Evolutionary conservation across 2,888 invertebrate genomes (phyloP).

Genomic region (Tetragnatha montana): DNA sequence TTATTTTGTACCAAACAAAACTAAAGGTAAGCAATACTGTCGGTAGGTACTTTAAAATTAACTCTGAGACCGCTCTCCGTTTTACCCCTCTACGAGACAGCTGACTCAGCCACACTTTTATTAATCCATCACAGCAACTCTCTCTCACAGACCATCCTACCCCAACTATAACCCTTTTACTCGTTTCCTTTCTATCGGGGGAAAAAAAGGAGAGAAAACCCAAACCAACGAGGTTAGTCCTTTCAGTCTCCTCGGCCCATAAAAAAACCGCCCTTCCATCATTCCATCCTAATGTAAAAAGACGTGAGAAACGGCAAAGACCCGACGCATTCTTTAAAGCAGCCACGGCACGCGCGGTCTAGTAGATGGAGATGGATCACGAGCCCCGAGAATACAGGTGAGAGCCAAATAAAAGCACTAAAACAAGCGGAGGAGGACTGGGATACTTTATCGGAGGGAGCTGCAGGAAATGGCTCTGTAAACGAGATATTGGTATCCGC

Average conservation of each 20-base stretch:
- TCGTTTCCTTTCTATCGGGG: background rate
- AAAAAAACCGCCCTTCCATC: conserved; percentile 39
- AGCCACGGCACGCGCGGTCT: background rate
- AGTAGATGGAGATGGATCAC: conserved; percentile 25
- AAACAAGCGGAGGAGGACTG: background rate
- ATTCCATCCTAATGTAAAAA: conserved; percentile 19
- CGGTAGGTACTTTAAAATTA: no score
- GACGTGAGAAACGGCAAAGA: background rate
- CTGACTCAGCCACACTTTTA: background rate
- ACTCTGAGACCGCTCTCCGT: no score
- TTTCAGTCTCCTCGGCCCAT: background rate
- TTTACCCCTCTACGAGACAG: background rate
- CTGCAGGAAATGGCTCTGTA: conserved; percentile 43
- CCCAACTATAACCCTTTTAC: conserved; percentile 2
- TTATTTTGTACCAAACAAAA: no score
- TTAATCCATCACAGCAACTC: background rate
- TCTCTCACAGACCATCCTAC: background rate
- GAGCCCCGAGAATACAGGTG: background rate
- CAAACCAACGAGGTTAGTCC: background rate
- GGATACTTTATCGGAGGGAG: conserved; percentile 21
- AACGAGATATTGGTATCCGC: conserved; percentile 36
- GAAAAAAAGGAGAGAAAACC: background rate
- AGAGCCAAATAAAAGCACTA: conserved; percentile 6
- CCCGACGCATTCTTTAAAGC: background rate
- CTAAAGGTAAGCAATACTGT: no score